A percentile compares a stretch with the other conserved stretches of the same genome.
These are phyloP conservation scores for Coenonympha arcania DNA, from an alignment of 2,888 invertebrate species.

Conservation along the genomic window DNA sequence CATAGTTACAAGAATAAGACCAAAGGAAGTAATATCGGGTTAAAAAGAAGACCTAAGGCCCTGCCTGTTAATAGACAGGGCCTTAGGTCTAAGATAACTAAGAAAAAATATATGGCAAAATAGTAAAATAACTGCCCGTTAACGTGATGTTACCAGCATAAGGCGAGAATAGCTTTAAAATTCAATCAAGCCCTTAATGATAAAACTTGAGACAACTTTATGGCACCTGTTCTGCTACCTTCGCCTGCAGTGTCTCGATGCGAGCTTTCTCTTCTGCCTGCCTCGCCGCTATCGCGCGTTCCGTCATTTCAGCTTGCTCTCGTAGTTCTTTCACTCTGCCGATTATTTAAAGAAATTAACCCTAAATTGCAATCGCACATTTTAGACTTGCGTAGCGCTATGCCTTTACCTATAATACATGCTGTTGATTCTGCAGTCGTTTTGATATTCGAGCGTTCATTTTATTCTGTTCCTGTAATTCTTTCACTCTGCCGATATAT, in stretches of 20 bases:
- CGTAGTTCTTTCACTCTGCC: constrained; percentile 58
- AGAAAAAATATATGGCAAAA: not conserved
- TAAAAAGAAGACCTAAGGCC: not conserved
- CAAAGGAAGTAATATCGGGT: not conserved
- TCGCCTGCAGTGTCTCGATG: constrained; percentile 48
- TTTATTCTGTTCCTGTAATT: too few relatives aligned
- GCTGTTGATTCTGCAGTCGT: too few relatives aligned
- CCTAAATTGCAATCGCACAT: too few relatives aligned
- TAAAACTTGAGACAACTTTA: constrained; percentile 23
- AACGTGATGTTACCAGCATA: too few relatives aligned
- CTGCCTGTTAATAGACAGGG: too few relatives aligned
- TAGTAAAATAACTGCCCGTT: not conserved
- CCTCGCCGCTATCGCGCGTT: constrained; percentile 35
- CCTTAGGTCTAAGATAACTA: too few relatives aligned
- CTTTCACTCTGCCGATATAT: too few relatives aligned
- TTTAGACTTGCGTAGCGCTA: too few relatives aligned
- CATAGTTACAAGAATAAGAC: not conserved
- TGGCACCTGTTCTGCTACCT: constrained; percentile 59
- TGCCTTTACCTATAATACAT: too few relatives aligned
- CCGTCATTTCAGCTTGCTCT: constrained; percentile 45
- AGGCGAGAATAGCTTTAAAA: not conserved
- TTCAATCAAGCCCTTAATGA: not conserved
- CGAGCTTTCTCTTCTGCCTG: constrained; percentile 39
- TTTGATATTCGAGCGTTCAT: too few relatives aligned
- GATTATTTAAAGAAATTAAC: not conserved